Base-by-base conservation (phyloP, 1,140 invertebrate species). In the Leptinotarsa lineolata region DNA sequence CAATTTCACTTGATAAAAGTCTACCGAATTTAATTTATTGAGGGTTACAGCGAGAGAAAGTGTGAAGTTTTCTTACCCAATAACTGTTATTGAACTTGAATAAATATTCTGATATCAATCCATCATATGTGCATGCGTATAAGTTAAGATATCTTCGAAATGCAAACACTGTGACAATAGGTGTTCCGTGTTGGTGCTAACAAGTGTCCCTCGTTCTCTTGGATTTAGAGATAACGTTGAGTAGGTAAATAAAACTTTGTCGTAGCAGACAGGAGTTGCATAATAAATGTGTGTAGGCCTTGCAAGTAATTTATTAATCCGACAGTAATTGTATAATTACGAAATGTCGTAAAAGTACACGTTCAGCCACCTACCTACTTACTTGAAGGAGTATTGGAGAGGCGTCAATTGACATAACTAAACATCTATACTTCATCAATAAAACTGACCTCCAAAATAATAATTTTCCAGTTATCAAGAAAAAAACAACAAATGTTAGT, bases 261-360 rank as follows among this genome's bases (percentile, higher is more conserved):
- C n/a, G 48, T 54, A 54, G 48, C 15, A 54, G 48, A 54, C 48
- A 54, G 18, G n/a, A 69, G 48, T 69, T 69, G 22, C 68, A 69
- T 69, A 69, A 69, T 69, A 20, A 58, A 22, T 24, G 48, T 69
- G 68, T 69, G 68, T 59, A 15, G 68, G 68, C 48, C 68, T 21
- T n/a, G 22, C 20, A n/a, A 54, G 48, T 58, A 69, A 69, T 69
- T 69, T 69, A 69, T 54, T 58, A 69, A 69, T 69, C 21, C 15
- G 30, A 30, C 48, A 54, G 48, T 54, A 15, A 15, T 22, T 65
- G 63, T 30, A 65, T 21, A 22, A 65, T 65, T 65, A 65, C 15
- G 63, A 65, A 65, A 65, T 65, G 22, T 65, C n/a, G 15, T 54
- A 54, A n/a, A n/a, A 54, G 48, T 54, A 54, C n/a, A 54, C 48